Base-by-base conservation (phyloP, 1,140 invertebrate genomes). In the Panulirus ornatus region DNA sequence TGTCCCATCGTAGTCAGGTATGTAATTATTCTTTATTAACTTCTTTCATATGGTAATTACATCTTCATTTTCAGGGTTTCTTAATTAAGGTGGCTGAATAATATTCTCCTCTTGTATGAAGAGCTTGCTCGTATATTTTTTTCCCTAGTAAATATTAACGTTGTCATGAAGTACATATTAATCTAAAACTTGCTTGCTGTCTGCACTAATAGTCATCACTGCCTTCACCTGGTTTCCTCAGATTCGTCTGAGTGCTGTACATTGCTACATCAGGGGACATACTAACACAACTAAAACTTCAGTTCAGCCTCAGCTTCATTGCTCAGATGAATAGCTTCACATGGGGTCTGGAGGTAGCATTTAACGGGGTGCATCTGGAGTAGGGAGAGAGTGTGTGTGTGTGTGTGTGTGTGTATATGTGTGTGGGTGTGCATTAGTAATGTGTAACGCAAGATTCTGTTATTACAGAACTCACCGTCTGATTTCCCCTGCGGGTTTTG, bases 401-500 rank as follows among this genome's bases (percentile, higher is more conserved):
- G 30, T 16, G 73, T 38, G 22, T 34, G 34, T 22, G 22, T 34
- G 34, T 22, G 70, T 1, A 6, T 14, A 9, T 30, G n/a, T 44
- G 30, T 36, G 30, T 16, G 73, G 38, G 22, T 34, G 34, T 22
- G 36, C 14, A n/a, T n/a, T 66, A 34, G 36, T n/a, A 66, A 14
- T 66, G n/a, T 36, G 70, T 89, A 89, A 89, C 88, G 54, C 63
- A 30, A 19, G 30, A 19, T 84, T 83, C 79, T 83, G 40, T 89
- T 89, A 44, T 89, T 89, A 58, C 88, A 89, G 88, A 84, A 34
- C 42, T 54, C 66, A 44, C 27, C 78, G 79, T 75, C 88, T 75
- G 88, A 84, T 89, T 89, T 89, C 87, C 87, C 66, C 54, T n/a
- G 78, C 27, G 87, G 70, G 16, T 63, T 51, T 89, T 73, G 63